A percentile compares a stretch with the other conserved stretches of the same genome.
Conservation (phyloP, 2,113 vertebrate species). For the Oenanthe oenanthe region DNA sequence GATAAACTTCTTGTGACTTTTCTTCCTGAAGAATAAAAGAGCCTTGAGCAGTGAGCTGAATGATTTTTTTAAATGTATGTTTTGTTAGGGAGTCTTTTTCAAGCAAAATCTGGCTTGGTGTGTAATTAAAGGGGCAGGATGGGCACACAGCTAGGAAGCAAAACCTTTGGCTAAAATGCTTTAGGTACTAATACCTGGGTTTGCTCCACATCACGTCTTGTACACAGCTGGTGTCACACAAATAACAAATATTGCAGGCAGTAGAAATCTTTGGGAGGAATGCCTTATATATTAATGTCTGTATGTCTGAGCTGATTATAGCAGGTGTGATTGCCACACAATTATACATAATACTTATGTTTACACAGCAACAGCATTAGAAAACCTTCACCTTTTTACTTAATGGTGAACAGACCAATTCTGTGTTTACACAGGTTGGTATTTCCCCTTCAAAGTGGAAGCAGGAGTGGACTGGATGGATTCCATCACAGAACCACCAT, state of each 20-base stretch:
- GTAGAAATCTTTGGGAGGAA: not conserved
- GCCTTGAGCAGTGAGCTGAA: not conserved
- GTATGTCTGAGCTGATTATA: not conserved
- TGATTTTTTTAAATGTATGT: not conserved
- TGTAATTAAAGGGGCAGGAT: not conserved
- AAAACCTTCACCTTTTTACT: not conserved
- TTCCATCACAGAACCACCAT: not conserved
- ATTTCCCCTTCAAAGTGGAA: not conserved
- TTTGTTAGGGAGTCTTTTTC: not conserved
- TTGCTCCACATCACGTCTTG: not conserved
- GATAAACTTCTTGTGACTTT: not conserved
- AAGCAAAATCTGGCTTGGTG: not conserved
- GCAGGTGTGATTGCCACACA: not conserved
- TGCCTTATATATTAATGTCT: not conserved
- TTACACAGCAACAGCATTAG: conserved; percentile 8
- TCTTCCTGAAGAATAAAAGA: not conserved
- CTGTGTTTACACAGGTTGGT: not conserved
- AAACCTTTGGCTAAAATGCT: not conserved
- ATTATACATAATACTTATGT: not conserved
- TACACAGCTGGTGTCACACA: not conserved
- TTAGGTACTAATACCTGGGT: not conserved
- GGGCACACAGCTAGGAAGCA: not conserved
- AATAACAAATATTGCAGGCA: not conserved
- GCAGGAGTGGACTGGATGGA: not conserved
- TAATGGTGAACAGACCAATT: not conserved